Evolutionary conservation across 92 coral and sea anemone genomes (phyloP).

Genomic region (Paragorgia papillata): DNA sequence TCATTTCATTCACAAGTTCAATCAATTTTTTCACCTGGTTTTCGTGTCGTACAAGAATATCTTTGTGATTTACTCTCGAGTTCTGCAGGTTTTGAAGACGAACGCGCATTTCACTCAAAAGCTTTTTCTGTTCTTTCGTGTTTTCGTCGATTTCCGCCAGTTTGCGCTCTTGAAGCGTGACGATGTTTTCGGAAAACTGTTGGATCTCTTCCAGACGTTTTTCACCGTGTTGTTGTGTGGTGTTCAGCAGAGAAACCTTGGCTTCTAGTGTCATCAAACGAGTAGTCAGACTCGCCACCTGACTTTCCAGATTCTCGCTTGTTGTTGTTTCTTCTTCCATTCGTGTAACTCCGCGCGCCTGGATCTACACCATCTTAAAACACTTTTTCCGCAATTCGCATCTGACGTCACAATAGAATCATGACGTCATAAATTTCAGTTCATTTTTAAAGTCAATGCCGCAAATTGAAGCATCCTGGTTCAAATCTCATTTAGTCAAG

Average conservation of each 20-base stretch:
- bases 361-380: neutral
- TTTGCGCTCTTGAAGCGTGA: slow-evolving; percentile 22
- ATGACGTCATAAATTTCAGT: too few species aligned
- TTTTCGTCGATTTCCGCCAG: slow-evolving; percentile 35
- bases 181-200: slow-evolving; percentile 30
- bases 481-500: too few species aligned
- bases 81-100: slow-evolving; percentile 33
- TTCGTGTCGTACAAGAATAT: slow-evolving; percentile 28
- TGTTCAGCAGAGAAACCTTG: slow-evolving; percentile 11
- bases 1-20: slow-evolving; percentile 28
- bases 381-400: neutral
- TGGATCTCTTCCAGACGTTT: slow-evolving; percentile 35
- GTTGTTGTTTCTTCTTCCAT: neutral
- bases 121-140: slow-evolving; percentile 20
- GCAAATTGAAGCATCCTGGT: too few species aligned
- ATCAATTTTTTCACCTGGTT: slow-evolving; percentile 34
- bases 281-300: neutral
- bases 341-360: too few species aligned
- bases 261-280: slow-evolving; percentile 23
- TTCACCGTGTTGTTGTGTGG: neutral
- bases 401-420: neutral
- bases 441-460: too few species aligned
- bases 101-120: slow-evolving; percentile 20
- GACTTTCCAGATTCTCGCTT: neutral
- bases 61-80: slow-evolving; percentile 43